Evolutionary conservation across 2,113 vertebrate species (phyloP).

Genomic region (Noctilio leporinus): DNA sequence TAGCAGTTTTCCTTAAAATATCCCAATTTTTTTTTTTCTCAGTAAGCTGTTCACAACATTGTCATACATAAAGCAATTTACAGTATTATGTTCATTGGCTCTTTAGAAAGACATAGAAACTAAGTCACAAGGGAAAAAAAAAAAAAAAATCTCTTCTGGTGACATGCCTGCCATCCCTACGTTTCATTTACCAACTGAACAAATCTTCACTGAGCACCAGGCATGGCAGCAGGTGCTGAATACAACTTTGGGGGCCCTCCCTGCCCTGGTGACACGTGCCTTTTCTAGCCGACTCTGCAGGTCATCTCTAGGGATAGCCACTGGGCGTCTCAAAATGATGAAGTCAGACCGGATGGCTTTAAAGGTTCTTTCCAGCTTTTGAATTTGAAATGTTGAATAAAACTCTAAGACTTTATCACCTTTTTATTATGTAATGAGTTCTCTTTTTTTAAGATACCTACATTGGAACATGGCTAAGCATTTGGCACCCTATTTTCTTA

Average conservation of each 20-base stretch:
- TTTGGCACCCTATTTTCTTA: not conserved
- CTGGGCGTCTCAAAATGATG: not conserved
- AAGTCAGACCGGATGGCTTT: not conserved
- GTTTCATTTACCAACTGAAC: not conserved
- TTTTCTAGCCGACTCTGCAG: not conserved
- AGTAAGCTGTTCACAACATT: not conserved
- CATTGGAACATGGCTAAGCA: not conserved
- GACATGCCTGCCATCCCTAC: not conserved
- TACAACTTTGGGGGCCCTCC: too few species aligned
- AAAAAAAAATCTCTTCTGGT: not conserved
- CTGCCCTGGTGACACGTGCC: not conserved
- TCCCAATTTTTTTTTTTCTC: not conserved
- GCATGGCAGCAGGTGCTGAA: not conserved
- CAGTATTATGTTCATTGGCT: not conserved
- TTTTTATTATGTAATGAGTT: not conserved
- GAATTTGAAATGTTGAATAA: not conserved
- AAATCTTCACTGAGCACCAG: not conserved
- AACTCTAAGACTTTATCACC: not conserved
- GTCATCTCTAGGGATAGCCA: not conserved
- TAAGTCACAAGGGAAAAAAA: not conserved
- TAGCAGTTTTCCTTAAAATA: constrained; percentile 21
- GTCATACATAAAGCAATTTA: not conserved
- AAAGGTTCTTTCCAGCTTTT: not conserved
- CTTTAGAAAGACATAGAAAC: not conserved
- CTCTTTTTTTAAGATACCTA: not conserved